Evolutionary conservation across 2,797 vertebrate species (phyloP), one percentile per base, ranked within the genome.

Genomic region (Chelon labrosus): DNA sequence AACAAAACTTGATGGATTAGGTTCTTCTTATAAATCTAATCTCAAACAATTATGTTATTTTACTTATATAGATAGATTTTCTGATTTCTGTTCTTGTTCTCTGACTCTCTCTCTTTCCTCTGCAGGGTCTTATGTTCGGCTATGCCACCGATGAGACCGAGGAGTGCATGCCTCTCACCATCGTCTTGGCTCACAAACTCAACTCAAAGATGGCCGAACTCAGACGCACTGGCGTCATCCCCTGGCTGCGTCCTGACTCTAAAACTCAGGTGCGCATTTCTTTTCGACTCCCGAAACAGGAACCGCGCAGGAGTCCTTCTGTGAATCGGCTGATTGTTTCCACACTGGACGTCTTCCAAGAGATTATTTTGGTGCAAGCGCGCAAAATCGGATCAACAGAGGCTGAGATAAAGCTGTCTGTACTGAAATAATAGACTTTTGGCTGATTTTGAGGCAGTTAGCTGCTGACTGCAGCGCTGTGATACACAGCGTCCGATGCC

Each of bases 81-180:
- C 1, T 39, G 31, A 38, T 44, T 37, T 7, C 20, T 2, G 39
- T 25, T 61, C 31, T 16, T 27, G 14, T 65, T 52, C 41, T 41
- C 35, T 39, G n/a, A 51, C 55, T 41, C 39, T 50, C 3, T 19
- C n/a, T 3, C 17, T 55, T 10, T 35, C 37, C 31, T 62, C 42
- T 70, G 0, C 77, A 99, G 98, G 98, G 98, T 70, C 88, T 99
- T 90, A 99, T 99, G 98, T 99, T 99, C 7, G 98, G 98, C 75
- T 99, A 99, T 0, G 98, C 98, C 81, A 99, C 98, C 0, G 97
- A 99, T 0, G 98, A 99, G 93, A 99, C 98, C 0, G 97, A 98
- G 44, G 98, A 99, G 91, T 98, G 96, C 75, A 99, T 99, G 98
- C 98, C 98, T 1, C 94, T 99, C 66, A 99, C 98, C 64, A 97